Evolutionary conservation across 2,888 invertebrate genomes (phyloP), one percentile per base, ranked within the genome.

Genomic region (Macropis europaea): DNA sequence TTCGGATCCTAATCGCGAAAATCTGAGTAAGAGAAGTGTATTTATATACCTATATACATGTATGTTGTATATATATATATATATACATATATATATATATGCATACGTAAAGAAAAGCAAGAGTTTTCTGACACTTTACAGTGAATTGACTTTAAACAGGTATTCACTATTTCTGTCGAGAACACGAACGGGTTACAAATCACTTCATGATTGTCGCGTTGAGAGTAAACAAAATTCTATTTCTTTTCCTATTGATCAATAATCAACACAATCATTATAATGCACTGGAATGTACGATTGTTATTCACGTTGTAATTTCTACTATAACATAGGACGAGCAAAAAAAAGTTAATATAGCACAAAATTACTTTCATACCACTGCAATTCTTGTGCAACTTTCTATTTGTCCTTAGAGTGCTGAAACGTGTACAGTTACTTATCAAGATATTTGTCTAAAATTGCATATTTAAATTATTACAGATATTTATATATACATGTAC

Each of bases 111-210:
- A 73, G 78, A 22, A 32, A 13, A 36, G 67, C 36, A 43, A 42
- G 61, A 72, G 76, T 83, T 83, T 86, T 86, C 80, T 73, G 76
- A 82, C 82, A 84, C 84, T 87, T 86, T 87, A 85, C 87, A 86
- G 85, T 83, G 85, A 82, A 76, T 79, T 82, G 79, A 82, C 76
- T 81, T 70, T 82, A 36, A 61, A 69, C 43, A 69, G 42, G 42
- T 52, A 26, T 66, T 7, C 36, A 54, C 40, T 42, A 48, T 59
- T 48, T 59, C 36, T 13, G 32, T 63, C 53, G 3, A 47, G 3
- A 43, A 43, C 5, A 47, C 50, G 9, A 52, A 32, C 17, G 52
- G 15, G 45, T 69, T 62, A 63, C 22, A 52, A 19, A 30, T 36
- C 30, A 36, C 57, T 59, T 15, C 43, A 66, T 43, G 42, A 36